phyloP scores from a whole-genome alignment of 2,888 invertebrate species.

The Dicyrtoma fusca region DNA sequence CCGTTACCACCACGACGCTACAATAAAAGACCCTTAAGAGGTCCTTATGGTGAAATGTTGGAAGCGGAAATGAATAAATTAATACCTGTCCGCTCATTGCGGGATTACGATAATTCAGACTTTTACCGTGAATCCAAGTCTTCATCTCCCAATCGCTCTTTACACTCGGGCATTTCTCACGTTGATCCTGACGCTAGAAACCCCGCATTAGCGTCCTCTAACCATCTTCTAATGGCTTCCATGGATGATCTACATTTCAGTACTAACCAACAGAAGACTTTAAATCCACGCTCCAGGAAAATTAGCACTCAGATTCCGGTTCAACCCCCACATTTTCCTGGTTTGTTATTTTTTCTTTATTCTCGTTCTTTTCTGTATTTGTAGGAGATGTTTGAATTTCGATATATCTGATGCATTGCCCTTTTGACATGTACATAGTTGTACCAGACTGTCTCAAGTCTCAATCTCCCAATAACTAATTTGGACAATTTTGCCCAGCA shows the following conservation, averaged over 20 bases:
- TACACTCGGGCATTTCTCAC: slow-evolving; percentile 26
- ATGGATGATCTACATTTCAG: slow-evolving; percentile 52
- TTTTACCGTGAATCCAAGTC: slow-evolving; percentile 55
- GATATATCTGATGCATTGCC: too few relatives aligned
- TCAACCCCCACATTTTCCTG: slow-evolving; percentile 32
- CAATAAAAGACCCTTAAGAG: slow-evolving; percentile 74
- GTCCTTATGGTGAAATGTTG: slow-evolving; percentile 73
- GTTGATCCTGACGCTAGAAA: slow-evolving; percentile 18
- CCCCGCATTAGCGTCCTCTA: slow-evolving; percentile 22
- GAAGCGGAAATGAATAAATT: slow-evolving; percentile 71
- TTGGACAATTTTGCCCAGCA: too few relatives aligned
- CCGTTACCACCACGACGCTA: slow-evolving; percentile 63
- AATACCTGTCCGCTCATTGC: slow-evolving; percentile 32
- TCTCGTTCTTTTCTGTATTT: too few relatives aligned
- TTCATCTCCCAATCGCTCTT: slow-evolving; percentile 51
- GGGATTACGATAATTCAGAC: slow-evolving; percentile 47
- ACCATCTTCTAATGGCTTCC: slow-evolving; percentile 48
- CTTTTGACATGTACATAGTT: too few relatives aligned
- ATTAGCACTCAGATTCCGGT: slow-evolving; percentile 51
- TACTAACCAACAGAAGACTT: slow-evolving; percentile 45
- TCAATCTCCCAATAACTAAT: too few relatives aligned
- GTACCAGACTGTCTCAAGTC: too few relatives aligned
- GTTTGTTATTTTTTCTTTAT: slow-evolving; percentile 20
- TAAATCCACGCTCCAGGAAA: slow-evolving; percentile 41
- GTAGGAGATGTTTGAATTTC: too few relatives aligned